Evolutionary conservation across 2,888 invertebrate species (phyloP).

Genomic region (Cacoxenus indagator): DNA sequence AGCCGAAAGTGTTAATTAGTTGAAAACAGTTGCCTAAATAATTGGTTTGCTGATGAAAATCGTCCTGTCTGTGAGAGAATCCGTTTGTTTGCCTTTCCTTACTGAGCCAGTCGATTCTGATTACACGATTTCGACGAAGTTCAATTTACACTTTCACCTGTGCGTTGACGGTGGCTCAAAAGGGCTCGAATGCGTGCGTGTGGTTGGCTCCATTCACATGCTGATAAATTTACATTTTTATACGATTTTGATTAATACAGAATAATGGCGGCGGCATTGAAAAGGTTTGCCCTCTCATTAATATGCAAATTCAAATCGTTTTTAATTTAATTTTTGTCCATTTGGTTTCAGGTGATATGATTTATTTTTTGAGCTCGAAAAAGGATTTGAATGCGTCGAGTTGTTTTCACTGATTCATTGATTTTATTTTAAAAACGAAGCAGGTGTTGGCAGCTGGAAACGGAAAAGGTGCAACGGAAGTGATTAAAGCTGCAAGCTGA

Average conservation of each 20-base stretch:
- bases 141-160: conserved; percentile 59
- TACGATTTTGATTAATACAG: conserved; percentile 39
- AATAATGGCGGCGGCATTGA: neutral
- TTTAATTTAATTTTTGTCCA: conserved; percentile 8
- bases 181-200: neutral
- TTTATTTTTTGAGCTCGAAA: conserved; percentile 51
- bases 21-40: conserved; percentile 31
- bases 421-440: neutral
- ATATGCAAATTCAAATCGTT: neutral
- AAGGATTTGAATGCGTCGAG: conserved; percentile 25
- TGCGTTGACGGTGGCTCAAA: conserved; percentile 34
- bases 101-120: neutral
- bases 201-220: conserved; percentile 64
- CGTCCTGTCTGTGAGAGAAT: conserved; percentile 38
- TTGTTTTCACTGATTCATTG: conserved; percentile 50
- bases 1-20: conserved; percentile 59
- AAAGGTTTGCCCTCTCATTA: neutral
- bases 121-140: conserved; percentile 26
- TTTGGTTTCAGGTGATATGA: conserved; percentile 16
- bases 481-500: conserved; percentile 2
- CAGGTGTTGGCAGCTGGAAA: conserved; percentile 43
- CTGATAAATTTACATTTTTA: conserved; percentile 56
- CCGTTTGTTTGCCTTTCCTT: too few species aligned
- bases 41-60: conserved; percentile 25
- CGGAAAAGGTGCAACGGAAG: conserved; percentile 33